phyloP scores from a whole-genome alignment of 2,888 invertebrate species.

The Caenorhabditis japonica region DNA sequence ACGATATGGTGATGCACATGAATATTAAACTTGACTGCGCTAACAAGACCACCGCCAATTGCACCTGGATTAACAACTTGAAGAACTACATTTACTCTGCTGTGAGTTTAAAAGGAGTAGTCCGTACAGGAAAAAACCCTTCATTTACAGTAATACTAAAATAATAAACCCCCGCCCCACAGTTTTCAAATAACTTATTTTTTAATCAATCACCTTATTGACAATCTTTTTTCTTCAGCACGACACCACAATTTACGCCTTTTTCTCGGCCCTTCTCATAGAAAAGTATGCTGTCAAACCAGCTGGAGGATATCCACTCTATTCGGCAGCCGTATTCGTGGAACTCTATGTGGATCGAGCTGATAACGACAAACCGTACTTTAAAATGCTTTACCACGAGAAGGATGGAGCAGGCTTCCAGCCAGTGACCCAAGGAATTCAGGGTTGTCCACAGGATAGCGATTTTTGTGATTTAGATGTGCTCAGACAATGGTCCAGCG shows the following conservation, averaged over 20 bases:
- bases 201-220: no score
- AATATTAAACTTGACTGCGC: constrained; percentile 54
- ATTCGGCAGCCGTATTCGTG: constrained; percentile 59
- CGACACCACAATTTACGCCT: constrained; percentile 65
- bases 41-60: constrained; percentile 31
- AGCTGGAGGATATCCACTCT: constrained; percentile 60
- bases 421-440: constrained; percentile 42
- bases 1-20: constrained; percentile 62
- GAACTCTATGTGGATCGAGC: constrained; percentile 57
- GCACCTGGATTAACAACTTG: constrained; percentile 58
- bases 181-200: no score
- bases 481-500: constrained; percentile 21
- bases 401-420: constrained; percentile 39
- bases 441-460: constrained; percentile 37
- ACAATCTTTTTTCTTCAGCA: constrained; percentile 55
- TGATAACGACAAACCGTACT: constrained; percentile 41
- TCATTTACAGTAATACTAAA: no score
- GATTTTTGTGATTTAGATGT: constrained; percentile 49
- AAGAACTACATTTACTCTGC: constrained; percentile 65
- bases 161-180: no score
- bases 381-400: constrained; percentile 61
- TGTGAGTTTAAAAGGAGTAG: constrained; percentile 53
- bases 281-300: constrained; percentile 50
- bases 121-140: no score
- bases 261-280: constrained; percentile 60